A percentile compares a stretch with the other conserved stretches of the same genome.
Conservation (phyloP, 2,113 vertebrate genomes). For the Hippocampus barbouri region DNA sequence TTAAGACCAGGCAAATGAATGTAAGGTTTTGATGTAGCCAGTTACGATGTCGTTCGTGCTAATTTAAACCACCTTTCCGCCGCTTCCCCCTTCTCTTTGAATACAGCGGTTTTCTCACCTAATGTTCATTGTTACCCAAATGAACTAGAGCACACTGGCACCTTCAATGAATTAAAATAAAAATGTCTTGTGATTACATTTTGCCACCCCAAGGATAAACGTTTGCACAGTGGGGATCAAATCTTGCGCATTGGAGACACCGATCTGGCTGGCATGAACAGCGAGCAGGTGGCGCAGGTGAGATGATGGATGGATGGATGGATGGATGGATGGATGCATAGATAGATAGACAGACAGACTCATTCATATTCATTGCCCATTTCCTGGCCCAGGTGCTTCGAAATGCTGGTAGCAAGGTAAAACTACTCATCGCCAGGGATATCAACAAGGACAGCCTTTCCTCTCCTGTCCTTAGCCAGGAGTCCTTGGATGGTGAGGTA, state of each 20-base stretch:
- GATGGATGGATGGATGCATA: not conserved
- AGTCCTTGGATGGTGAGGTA: constrained; percentile 52
- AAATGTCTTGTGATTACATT: not conserved
- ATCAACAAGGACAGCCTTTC: constrained; percentile 68
- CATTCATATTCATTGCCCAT: constrained; percentile 5
- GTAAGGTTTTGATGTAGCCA: not conserved
- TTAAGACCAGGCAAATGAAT: not conserved
- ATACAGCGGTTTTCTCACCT: not conserved
- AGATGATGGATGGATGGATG: not conserved
- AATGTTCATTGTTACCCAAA: not conserved
- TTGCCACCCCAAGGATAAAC: constrained; percentile 75
- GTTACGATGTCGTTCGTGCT: not conserved
- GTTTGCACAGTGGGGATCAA: constrained; percentile 86
- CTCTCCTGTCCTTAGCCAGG: constrained; percentile 59
- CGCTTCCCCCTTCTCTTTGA: not conserved
- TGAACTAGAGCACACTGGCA: not conserved
- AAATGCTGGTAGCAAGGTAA: constrained; percentile 86
- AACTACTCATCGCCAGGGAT: constrained; percentile 85
- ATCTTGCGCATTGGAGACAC: constrained; percentile 91
- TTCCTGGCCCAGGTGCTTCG: constrained; percentile 76
- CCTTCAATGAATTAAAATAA: not conserved
- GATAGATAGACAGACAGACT: not conserved
- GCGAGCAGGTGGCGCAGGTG: constrained; percentile 90
- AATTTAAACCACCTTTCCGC: not conserved
- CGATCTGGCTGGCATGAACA: constrained; percentile 84